Conservation (phyloP, 2,888 invertebrate species). For the Meiosimyza decipiens region DNA sequence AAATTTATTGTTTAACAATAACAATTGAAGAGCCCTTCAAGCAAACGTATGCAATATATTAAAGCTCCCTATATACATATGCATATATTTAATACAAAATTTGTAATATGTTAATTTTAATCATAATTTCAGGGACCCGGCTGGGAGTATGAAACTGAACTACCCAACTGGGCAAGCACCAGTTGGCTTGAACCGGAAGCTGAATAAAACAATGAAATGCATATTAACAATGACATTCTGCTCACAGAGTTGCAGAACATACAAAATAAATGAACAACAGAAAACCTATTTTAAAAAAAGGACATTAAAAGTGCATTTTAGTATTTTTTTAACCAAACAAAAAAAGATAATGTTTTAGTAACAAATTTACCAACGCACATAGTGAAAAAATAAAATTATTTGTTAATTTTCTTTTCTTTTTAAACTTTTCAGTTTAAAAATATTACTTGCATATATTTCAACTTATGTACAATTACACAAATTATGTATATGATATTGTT, state of each 20-base stretch:
- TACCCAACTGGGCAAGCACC: constrained; percentile 91
- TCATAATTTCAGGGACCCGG: constrained; percentile 80
- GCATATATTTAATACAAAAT: background rate
- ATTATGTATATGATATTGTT: too few relatives aligned
- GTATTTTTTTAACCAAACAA: constrained; percentile 39
- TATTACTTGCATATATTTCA: constrained; percentile 5
- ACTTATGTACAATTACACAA: too few relatives aligned
- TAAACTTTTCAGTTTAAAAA: too few relatives aligned
- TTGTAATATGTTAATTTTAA: constrained; percentile 39
- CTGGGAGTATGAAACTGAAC: constrained; percentile 92
- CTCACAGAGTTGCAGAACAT: background rate
- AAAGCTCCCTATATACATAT: too few relatives aligned
- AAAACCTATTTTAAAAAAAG: background rate
- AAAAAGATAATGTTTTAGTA: constrained; percentile 18
- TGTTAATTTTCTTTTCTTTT: too few relatives aligned
- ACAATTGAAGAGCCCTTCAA: too few relatives aligned
- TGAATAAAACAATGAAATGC: constrained; percentile 31
- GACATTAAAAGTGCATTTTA: constrained; percentile 42
- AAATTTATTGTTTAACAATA: too few relatives aligned
- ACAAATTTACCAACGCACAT: constrained; percentile 37
- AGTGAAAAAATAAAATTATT: constrained; percentile 13
- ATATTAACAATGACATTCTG: background rate
- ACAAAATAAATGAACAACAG: constrained; percentile 11
- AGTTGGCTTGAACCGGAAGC: constrained; percentile 83
- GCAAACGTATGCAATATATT: too few relatives aligned